A percentile compares a stretch with the other conserved stretches of the same genome.
phyloP scores from a whole-genome alignment of 2,888 invertebrate genomes.

The Andricus curvator region DNA sequence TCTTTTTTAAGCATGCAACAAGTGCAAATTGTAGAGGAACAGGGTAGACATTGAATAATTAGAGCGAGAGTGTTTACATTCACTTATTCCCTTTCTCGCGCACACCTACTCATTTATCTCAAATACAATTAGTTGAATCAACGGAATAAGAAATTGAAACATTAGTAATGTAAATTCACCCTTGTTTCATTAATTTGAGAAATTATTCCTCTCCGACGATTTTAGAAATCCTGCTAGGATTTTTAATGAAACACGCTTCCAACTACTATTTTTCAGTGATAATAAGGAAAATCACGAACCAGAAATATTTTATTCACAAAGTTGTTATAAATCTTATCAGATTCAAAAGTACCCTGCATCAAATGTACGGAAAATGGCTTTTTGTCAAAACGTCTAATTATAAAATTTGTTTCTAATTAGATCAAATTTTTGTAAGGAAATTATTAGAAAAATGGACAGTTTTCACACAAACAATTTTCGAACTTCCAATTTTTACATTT shows the following conservation, averaged over 20 bases:
- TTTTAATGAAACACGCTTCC: not conserved
- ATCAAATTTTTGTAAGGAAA: too few relatives aligned
- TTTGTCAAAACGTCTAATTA: too few relatives aligned
- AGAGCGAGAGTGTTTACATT: not conserved
- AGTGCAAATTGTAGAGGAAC: not conserved
- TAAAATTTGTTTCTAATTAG: too few relatives aligned
- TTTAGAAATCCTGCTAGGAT: not conserved
- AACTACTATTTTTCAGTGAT: not conserved
- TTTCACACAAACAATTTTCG: too few relatives aligned
- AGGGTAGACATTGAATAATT: not conserved
- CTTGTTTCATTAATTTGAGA: not conserved
- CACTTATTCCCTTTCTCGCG: not conserved
- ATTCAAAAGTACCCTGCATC: not conserved
- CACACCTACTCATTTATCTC: not conserved
- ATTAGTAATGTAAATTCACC: not conserved
- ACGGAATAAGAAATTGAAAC: constrained; percentile 1
- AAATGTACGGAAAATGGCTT: too few relatives aligned
- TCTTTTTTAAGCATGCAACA: not conserved
- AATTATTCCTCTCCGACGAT: not conserved
- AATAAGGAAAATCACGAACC: not conserved
- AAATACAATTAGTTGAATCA: not conserved
- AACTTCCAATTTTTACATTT: too few relatives aligned
- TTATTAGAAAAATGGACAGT: too few relatives aligned
- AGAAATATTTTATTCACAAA: not conserved
- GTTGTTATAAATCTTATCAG: not conserved